These are phyloP conservation scores for Hippocampus zosterae DNA, from an alignment of 2,113 vertebrate genomes.

Conservation along the genomic window DNA sequence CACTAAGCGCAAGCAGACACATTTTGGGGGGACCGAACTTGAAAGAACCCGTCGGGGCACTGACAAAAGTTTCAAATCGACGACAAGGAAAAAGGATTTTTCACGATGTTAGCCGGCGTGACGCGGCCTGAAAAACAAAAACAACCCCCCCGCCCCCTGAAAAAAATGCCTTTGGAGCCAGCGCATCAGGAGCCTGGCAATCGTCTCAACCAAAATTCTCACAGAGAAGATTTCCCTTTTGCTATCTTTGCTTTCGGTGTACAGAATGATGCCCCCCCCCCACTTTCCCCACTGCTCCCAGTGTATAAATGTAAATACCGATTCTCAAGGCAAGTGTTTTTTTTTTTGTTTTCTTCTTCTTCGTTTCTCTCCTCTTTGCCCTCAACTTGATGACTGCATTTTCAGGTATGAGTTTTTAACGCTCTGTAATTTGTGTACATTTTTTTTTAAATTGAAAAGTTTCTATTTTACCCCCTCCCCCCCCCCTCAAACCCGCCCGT, in stretches of 20 bases:
- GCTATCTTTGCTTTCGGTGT: slow-evolving; percentile 12
- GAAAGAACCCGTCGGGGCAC: slow-evolving; percentile 61
- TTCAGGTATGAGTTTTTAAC: slow-evolving; percentile 65
- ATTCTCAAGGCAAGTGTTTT: slow-evolving; percentile 66
- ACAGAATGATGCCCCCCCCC: not conserved
- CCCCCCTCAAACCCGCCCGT: slow-evolving; percentile 7
- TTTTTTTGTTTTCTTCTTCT: slow-evolving; percentile 25
- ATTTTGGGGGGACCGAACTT: slow-evolving; percentile 40
- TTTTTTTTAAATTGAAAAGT: slow-evolving; percentile 77
- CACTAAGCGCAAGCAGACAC: slow-evolving; percentile 77
- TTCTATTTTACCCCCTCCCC: slow-evolving; percentile 80
- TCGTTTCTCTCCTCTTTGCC: slow-evolving; percentile 25
- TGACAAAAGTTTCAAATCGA: slow-evolving; percentile 50
- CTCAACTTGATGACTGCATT: slow-evolving; percentile 61
- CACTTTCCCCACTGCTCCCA: not conserved
- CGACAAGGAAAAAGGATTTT: slow-evolving; percentile 35
- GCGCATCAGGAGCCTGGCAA: slow-evolving; percentile 44
- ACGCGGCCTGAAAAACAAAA: too few species aligned
- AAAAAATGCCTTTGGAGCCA: slow-evolving; percentile 44
- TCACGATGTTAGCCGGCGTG: slow-evolving; percentile 34
- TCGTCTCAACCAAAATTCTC: slow-evolving; percentile 16
- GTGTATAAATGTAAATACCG: slow-evolving; percentile 67
- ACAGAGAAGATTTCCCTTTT: slow-evolving; percentile 22
- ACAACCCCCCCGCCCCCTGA: too few species aligned
- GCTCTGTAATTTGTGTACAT: slow-evolving; percentile 74